Evolutionary conservation across 2,797 vertebrate genomes (phyloP).

Genomic region (Schizopygopsis malacanthus): DNA sequence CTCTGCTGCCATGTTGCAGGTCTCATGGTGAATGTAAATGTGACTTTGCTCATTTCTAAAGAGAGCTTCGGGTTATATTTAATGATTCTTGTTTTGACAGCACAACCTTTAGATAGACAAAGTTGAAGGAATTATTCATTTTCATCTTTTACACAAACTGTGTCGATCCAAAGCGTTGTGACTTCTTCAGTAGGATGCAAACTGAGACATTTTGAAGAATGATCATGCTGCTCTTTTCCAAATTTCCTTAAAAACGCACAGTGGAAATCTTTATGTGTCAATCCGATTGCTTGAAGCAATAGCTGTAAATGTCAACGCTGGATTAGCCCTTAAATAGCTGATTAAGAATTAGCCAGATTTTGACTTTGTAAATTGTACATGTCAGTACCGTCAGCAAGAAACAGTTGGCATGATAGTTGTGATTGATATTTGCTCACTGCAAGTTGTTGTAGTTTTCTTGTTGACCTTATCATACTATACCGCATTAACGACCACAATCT

Average conservation of each 20-base stretch:
- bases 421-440: not conserved
- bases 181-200: not conserved
- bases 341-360: not conserved
- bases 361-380: not conserved
- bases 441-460: not conserved
- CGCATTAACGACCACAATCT: not conserved
- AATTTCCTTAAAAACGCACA: not conserved
- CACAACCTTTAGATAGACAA: not conserved
- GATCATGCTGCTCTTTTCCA: not conserved
- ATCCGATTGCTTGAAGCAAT: not conserved
- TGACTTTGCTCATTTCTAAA: conserved; percentile 19
- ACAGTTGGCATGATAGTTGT: not conserved
- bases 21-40: conserved; percentile 29
- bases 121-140: not conserved
- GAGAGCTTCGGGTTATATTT: conserved; percentile 12
- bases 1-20: not conserved
- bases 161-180: not conserved
- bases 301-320: not conserved
- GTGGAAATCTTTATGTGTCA: not conserved
- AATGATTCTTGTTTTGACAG: conserved; percentile 27
- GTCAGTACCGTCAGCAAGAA: not conserved
- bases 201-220: not conserved
- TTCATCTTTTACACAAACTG: not conserved
- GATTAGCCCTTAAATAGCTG: not conserved
- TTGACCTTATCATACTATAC: not conserved